These are phyloP conservation scores for Alcedo atthis DNA, from an alignment of 2,797 vertebrate genomes.

Conservation along the genomic window DNA sequence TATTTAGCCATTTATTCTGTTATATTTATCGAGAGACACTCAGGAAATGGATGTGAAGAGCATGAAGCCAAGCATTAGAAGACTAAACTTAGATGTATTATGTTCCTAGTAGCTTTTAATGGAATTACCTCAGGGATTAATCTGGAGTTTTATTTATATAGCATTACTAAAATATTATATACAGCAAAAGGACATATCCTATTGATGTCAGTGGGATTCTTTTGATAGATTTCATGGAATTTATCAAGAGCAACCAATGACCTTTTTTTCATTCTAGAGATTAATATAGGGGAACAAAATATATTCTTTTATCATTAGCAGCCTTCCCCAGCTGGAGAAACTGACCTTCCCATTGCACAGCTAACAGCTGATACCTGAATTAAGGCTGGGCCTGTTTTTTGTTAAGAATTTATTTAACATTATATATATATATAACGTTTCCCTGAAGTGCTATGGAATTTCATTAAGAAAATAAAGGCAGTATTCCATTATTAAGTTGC, in stretches of 20 bases:
- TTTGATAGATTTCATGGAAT: slow-evolving; percentile 1
- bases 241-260: neutral
- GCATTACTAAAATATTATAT: neutral
- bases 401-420: slow-evolving; percentile 61
- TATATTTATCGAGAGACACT: neutral
- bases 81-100: neutral
- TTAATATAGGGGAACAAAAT: neutral
- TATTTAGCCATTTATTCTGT: neutral
- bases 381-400: slow-evolving; percentile 40
- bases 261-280: neutral
- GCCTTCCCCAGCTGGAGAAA: neutral
- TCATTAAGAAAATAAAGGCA: slow-evolving; percentile 58
- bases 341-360: neutral
- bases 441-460: slow-evolving; percentile 52
- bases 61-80: neutral
- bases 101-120: neutral
- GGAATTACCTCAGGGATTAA: neutral
- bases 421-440: slow-evolving; percentile 10
- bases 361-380: neutral
- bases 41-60: neutral
- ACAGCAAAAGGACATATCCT: rapidly evolving
- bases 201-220: neutral
- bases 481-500: slow-evolving; percentile 50
- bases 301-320: neutral
- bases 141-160: neutral